These are phyloP conservation scores for Ovibos moschatus DNA, from an alignment of 2,113 vertebrate genomes.

Conservation along the genomic window DNA sequence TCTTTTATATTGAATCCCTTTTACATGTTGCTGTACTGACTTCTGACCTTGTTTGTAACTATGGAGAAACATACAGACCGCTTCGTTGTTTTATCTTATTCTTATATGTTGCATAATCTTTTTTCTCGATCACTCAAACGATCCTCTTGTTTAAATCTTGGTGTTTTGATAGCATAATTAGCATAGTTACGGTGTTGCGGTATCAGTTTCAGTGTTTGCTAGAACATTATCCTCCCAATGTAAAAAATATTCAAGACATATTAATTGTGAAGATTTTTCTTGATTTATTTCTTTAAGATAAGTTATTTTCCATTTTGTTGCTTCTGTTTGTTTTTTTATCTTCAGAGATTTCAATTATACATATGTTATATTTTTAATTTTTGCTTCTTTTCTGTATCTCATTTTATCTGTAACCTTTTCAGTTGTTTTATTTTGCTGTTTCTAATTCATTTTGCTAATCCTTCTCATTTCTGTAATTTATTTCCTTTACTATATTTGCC, in stretches of 20 bases:
- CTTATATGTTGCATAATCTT: background rate
- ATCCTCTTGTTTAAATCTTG: background rate
- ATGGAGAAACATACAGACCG: background rate
- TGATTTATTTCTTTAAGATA: background rate
- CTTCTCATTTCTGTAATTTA: background rate
- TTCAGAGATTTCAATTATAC: background rate
- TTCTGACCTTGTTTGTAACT: background rate
- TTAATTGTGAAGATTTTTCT: background rate
- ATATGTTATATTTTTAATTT: background rate
- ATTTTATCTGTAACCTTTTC: background rate
- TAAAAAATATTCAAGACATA: background rate
- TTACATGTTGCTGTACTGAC: background rate
- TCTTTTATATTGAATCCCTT: background rate
- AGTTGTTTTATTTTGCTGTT: background rate
- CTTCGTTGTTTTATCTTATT: background rate
- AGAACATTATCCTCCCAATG: background rate
- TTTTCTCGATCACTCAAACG: background rate
- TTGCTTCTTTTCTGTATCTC: background rate
- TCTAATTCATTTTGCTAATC: background rate
- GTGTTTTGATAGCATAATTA: background rate
- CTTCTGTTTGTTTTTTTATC: background rate
- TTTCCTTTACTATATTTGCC: background rate
- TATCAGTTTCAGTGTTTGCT: background rate
- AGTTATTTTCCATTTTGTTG: background rate
- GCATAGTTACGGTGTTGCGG: background rate